A percentile compares a stretch with the other conserved stretches of the same genome.
These are phyloP conservation scores for Scelioninae gen. 2 DNA, from an alignment of 2,888 invertebrate genomes.

Conservation along the genomic window DNA sequence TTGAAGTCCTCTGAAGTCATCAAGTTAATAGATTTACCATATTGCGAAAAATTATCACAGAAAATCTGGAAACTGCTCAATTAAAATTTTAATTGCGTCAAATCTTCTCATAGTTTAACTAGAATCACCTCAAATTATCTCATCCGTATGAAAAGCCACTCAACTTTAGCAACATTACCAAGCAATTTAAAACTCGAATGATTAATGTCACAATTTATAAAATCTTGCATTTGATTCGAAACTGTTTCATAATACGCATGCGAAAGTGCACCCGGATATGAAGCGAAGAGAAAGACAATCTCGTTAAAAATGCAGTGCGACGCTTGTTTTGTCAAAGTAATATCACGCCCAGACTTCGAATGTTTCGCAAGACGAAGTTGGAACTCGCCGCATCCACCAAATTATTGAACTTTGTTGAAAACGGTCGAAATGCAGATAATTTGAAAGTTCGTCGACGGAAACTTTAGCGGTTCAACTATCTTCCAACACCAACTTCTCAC, in stretches of 20 bases:
- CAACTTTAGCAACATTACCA: constrained; percentile 9
- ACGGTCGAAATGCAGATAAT: constrained; percentile 70
- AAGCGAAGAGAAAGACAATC: constrained; percentile 26
- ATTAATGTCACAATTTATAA: constrained; percentile 19
- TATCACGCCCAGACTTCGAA: constrained; percentile 57
- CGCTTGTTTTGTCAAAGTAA: constrained; percentile 60
- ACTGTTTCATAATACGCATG: constrained; percentile 32
- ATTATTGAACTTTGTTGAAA: constrained; percentile 62
- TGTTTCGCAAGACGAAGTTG: constrained; percentile 60
- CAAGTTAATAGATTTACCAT: no score
- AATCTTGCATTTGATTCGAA: constrained; percentile 15
- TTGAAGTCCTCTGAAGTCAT: not conserved
- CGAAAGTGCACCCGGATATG: constrained; percentile 20
- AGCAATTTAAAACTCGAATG: constrained; percentile 29
- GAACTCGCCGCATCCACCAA: constrained; percentile 58
- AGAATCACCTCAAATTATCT: constrained; percentile 19
- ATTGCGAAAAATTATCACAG: not conserved
- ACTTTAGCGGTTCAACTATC: constrained; percentile 69
- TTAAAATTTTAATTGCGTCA: constrained; percentile 19
- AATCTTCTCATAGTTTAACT: constrained; percentile 17
- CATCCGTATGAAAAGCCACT: constrained; percentile 9
- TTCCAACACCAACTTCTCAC: constrained; percentile 64
- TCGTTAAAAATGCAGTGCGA: constrained; percentile 57
- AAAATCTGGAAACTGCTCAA: not conserved
- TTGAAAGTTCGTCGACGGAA: constrained; percentile 68